Evolutionary conservation across 2,888 invertebrate species (phyloP), one percentile per base, ranked within the genome.

Genomic region (Seladonia tumulorum): DNA sequence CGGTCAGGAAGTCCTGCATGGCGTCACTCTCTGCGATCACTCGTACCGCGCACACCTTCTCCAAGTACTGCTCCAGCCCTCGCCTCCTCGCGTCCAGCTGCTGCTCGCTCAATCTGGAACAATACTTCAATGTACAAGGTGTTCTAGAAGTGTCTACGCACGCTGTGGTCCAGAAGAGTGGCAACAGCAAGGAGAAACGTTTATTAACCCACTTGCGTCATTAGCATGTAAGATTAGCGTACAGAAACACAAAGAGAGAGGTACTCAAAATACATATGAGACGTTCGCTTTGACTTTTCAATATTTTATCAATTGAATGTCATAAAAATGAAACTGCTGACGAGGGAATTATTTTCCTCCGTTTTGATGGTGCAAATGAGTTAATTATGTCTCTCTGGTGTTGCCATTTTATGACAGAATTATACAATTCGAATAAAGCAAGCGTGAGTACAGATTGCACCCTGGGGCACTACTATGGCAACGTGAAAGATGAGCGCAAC

Each of bases 11-110:
- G 95, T 99, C 99, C 95, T 99, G 99, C 95, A 99, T 98, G 3
- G 98, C 97, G 94, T 99, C 99, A 92, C 98, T 98, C 94, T 99
- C 99, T 0, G 99, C 99, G 93, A 99, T 99, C 49, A 99, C 99
- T 63, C 99, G 96, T 25, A 99, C 98, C 12, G 99, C 99, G 96
- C 99, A 99, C 0, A 99, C 98, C 96, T 99, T 98, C 95, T 99
- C 99, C 94, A 99, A 96, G 96, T 99, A 99, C 95, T 98, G 98
- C 95, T 99, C 99, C 72, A 99, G 96, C 2, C 99, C 99, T 90
- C 99, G 96, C 87, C 99, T 96, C 85, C 99, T 96, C 0, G 98
- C 97, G 95, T 99, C 99, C 86, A 99, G 95, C 95, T 99, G 99
- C 94, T 99, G 99, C 93, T 99, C 99, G 94, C 98, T 99, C 92